Evolutionary conservation across 2,113 vertebrate species (phyloP), one percentile per base, ranked within the genome.

Genomic region (Lepus europaeus): DNA sequence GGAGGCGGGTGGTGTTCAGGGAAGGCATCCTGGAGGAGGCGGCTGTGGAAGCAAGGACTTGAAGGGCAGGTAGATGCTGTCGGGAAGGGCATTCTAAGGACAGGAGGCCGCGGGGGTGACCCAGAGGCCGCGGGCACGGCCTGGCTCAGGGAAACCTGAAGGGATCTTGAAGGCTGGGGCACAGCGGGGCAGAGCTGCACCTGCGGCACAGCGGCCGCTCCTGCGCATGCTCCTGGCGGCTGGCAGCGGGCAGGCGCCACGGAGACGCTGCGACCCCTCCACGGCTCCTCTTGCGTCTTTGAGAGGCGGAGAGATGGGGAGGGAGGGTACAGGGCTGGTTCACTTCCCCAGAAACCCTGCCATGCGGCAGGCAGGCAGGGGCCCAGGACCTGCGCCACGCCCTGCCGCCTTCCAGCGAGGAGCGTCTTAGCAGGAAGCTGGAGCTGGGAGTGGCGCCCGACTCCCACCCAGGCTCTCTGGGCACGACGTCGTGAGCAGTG

Each of bases 21-120:
- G 81, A 95, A 69, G 81, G 68, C 87, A 94, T 82, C 85, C 89
- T 64, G 90, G n/a, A 92, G 61, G 89, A 96, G 20, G 74, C 5
- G 56, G 72, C 56, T 39, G 17, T 16, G 16, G 14, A 59, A 31
- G 36, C 64, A 45, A 31, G 59, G 76, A 94, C 92, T 82, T 73
- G 92, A 86, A 91, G 72, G 77, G 64, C 87, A 9, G 31, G 87
- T 23, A 73, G 36, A 33, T 23, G 64, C 19, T 78, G n/a, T 4
- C 17, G 23, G 45, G 56, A 17, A 70, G 20, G 53, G 23, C 31
- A 29, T 81, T 53, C 27, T 27, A 45, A 63, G 49, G 68, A 39
- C 56, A 49, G 33, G 53, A 14, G 49, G 61, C 0, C 13, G 73
- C 5, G 29, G 6, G 59, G 39, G 17, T 2, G 73, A 45, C 29